Percentiles rank a stretch among this genome's conserved stretches.
Conservation (phyloP, 37 sponge, comb jelly and placozoan genomes). For the Tethya wilhelma region DNA sequence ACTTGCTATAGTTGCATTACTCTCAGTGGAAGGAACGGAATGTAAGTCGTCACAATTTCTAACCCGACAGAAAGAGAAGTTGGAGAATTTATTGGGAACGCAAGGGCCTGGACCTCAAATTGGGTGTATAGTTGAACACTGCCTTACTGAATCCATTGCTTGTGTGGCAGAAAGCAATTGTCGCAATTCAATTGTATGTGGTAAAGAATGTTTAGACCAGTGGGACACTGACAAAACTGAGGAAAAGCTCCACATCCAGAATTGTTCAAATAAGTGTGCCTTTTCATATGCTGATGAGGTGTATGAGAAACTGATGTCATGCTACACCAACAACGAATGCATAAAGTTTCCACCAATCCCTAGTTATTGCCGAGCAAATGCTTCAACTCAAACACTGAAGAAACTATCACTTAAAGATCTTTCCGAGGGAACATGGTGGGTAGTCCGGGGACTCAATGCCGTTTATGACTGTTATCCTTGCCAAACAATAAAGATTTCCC, state of each 20-base stretch:
- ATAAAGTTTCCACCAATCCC: conserved; percentile 6
- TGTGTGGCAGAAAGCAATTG: not conserved
- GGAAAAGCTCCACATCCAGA: conserved; percentile 15
- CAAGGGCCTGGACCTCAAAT: not conserved
- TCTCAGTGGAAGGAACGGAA: not conserved
- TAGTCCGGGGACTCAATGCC: not conserved
- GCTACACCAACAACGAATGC: conserved; percentile 10
- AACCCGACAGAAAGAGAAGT: not conserved
- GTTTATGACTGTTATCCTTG: conserved; percentile 30
- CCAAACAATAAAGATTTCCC: not conserved
- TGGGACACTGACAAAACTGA: conserved; percentile 20
- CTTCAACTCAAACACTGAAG: conserved; percentile 5
- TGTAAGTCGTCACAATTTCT: not conserved
- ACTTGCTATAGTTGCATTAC: not conserved
- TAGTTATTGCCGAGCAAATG: not conserved
- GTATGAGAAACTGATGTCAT: not conserved
- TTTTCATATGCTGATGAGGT: not conserved
- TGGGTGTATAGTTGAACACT: conserved; percentile 2
- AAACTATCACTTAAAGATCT: conserved; percentile 12
- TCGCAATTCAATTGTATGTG: not conserved
- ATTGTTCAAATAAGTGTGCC: conserved; percentile 12
- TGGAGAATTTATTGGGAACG: not conserved
- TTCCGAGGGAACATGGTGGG: conserved; percentile 16
- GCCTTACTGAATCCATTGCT: not conserved
- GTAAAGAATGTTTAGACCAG: not conserved